Base-by-base conservation (phyloP, 2,113 vertebrate genomes). In the Uria lomvia region DNA sequence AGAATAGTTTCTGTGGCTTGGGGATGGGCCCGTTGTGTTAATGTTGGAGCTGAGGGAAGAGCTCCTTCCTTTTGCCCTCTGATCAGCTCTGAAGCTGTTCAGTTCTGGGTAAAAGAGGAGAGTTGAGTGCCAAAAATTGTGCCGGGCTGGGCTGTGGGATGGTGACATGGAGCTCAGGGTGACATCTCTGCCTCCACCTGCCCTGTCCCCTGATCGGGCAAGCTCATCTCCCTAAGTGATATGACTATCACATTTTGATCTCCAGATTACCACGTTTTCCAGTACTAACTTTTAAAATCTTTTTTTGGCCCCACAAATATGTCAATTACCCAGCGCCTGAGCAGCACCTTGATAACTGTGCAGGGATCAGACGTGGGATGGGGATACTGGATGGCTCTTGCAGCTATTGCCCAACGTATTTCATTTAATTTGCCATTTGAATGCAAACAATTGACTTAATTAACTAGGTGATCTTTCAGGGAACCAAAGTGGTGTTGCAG, bases 371-470 rank as follows among this genome's bases (percentile, higher is more conserved):
- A 6, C 0, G 1, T 15, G 59, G 59, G 85, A 53, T 0, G 5
- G 40, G 53, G 49, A 24, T 11, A 23, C 40, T 2, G 47, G 7
- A 2, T 34, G 77, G 66, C 29, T 88, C 20, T 30, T 16, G 58
- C 34, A 73, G 67, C 32, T 72, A 7, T 56, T 67, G 43, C 82
- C 43, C 58, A 11, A 23, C 0, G 2, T 10, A 7, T 58, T 71
- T 70, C 1, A 40, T 79, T 86, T 91, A 27, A 80, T 74, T 53
- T 59, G 32, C 36, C 58, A 22, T 56, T 62, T 49, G 56, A 60
- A 77, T 55, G 86, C 90, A 92, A 93, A 91, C 76, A 75, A 38
- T 47, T 12, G 6, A 42, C 38, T 80, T 94, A 70, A 90, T 94
- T 80, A 86, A 87, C 68, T 15, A 5, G 40, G 53, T 49, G 78